Evolutionary conservation across 2,113 vertebrate species (phyloP), one percentile per base, ranked within the genome.

Genomic region (Python bivittatus): DNA sequence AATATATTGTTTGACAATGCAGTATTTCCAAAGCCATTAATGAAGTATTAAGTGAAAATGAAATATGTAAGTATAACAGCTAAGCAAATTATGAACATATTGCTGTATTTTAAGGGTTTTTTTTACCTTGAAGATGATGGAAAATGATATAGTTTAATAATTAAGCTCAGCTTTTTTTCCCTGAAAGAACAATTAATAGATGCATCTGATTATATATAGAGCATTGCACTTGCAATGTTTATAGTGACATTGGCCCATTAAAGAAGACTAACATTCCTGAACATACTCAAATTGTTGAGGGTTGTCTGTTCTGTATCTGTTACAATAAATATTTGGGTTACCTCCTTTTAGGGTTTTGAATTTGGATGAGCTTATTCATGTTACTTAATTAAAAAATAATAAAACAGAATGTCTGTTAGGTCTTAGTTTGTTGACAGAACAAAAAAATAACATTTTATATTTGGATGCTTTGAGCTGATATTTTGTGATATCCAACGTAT

Each of bases 1-100:
- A 94, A 89, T 68, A 57, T 88, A 94, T 6, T 90, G 79, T 94
- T 95, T 97, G 93, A 95, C 86, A 64, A 96, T 79, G 90, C 79
- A 89, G 42, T 94, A 88, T 58, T 84, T 85, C 61, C 58, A 94
- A 95, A 93, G 53, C 93, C 83, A 4, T 1, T 89, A 58, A 91
- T 92, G 22, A 93, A 58, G 68, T 91, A 91, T 93, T 64, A 92
- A 92, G 33, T 52, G 91, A 44, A 93, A 83, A 44, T 57, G 27
- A 57, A 92, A 72, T 88, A 88, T 15, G 15, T 88, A 42, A 48
- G 44, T 54, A 13, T 88, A 79, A 88, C 52, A 88, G 61, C 61
- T 87, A 84, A 79, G n/a, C 22, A 92, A 48, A 89, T 38, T 85
- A 44, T 89, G 22, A 17, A 61, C 23, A 53, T 42, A 23, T 84